Percentiles rank a stretch among this genome's conserved stretches.
These are phyloP conservation scores for Aporophyla lueneburgensis DNA, from an alignment of 2,888 invertebrate genomes.

Conservation along the genomic window DNA sequence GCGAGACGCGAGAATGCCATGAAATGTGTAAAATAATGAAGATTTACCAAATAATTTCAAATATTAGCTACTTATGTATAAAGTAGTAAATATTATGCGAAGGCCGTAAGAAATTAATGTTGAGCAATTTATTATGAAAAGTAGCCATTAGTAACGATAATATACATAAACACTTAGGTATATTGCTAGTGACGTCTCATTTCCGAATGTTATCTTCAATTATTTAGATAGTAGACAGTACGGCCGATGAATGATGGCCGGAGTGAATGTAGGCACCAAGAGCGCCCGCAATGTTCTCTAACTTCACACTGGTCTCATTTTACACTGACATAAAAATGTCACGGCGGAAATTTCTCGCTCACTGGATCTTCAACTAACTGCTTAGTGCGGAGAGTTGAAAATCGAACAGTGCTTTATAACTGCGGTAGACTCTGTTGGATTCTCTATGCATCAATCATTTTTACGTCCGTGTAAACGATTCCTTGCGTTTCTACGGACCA, in stretches of 20 bases:
- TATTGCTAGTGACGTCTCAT: constrained; percentile 10
- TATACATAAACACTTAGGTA: constrained; percentile 46
- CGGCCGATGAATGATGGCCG: neutral
- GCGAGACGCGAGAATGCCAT: neutral
- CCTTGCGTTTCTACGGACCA: neutral
- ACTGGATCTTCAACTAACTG: no score
- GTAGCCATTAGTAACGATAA: constrained; percentile 21
- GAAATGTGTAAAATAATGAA: neutral
- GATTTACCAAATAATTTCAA: constrained; percentile 9
- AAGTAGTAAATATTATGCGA: constrained; percentile 39
- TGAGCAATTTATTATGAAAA: constrained; percentile 49
- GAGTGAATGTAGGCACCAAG: no score
- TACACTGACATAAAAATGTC: no score
- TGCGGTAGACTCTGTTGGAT: no score
- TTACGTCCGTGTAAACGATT: no score
- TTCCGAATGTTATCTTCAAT: neutral
- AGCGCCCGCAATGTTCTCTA: no score
- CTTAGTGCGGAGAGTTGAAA: no score
- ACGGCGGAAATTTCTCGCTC: no score
- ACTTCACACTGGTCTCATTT: no score
- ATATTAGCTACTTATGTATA: constrained; percentile 10
- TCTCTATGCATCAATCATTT: no score
- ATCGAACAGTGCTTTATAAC: no score
- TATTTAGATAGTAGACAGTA: neutral
- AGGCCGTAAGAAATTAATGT: constrained; percentile 37